Evolutionary conservation across 2,888 invertebrate genomes (phyloP), one percentile per base, ranked within the genome.

Genomic region (Dryococelus australis): DNA sequence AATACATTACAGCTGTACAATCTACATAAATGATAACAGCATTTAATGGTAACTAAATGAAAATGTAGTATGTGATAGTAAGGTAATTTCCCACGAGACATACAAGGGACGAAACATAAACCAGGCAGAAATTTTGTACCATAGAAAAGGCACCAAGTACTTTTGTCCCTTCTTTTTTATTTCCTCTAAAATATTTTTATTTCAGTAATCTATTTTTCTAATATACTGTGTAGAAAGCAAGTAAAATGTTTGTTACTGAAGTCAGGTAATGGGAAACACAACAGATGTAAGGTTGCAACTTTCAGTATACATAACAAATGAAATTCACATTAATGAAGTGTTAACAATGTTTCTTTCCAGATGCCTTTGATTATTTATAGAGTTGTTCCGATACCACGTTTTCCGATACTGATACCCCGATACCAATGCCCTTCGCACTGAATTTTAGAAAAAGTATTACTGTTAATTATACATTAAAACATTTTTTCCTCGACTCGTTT

Each of bases 91-190:
- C 65, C 8, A 20, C 4, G 5, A 24, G 65, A n/a, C 65, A 65
- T 65, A 65, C n/a, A 65, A 47, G 65, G 65, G 65, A 65, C 65
- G 24, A 65, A 65, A 65, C 65, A 65, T 24, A 65, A 65, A 65
- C n/a, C 65, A 65, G 65, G 65, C 65, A 65, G n/a, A 65, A 83
- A 83, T 35, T 83, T 83, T 83, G 83, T 83, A 83, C 28, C 35
- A 83, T 83, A 83, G 83, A 83, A 83, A 83, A 83, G 83, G 83
- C 83, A 83, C 83, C 83, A 83, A 27, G 83, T 35, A 83, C 35
- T 35, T 35, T 83, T 35, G 83, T 83, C 43, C 83, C 43, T 35
- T 83, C 24, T 27, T 35, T 65, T 65, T 65, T 24, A 8, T 16
- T 65, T 65, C 0, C 16, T 24, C 16, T 65, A 16, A 65, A 65